Conservation (phyloP, 2,113 vertebrate species). For the Triplophysa rosa region DNA sequence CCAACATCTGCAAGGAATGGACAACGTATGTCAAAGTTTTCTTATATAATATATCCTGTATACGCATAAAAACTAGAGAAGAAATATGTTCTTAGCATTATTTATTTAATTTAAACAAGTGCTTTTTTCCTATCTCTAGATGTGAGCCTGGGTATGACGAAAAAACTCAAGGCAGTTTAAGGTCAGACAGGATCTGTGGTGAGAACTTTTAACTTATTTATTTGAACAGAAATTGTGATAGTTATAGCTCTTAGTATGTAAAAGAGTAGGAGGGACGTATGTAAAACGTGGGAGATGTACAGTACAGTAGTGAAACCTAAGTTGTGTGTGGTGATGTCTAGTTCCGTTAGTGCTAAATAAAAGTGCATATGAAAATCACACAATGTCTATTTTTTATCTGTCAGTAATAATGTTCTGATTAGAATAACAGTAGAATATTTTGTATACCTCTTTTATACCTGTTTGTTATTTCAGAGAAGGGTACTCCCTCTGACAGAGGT, state of each 20-base stretch:
- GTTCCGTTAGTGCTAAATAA: not conserved
- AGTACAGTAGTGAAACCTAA: slow-evolving; percentile 28
- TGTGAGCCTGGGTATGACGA: slow-evolving; percentile 35
- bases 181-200: slow-evolving; percentile 67
- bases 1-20: not conserved
- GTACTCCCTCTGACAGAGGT: not conserved
- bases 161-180: slow-evolving; percentile 13
- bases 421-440: not conserved
- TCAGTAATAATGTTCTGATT: not conserved
- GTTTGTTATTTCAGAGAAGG: slow-evolving; percentile 4
- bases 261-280: too few species aligned
- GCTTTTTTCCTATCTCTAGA: slow-evolving; percentile 46
- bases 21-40: not conserved
- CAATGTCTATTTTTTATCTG: not conserved
- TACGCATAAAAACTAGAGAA: too few species aligned
- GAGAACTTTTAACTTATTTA: slow-evolving; percentile 41
- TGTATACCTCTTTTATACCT: not conserved
- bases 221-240: not conserved
- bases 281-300: too few species aligned
- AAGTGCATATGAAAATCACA: not conserved
- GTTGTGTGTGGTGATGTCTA: slow-evolving; percentile 21
- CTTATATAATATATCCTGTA: not conserved
- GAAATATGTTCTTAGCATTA: not conserved
- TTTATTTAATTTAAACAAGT: not conserved
- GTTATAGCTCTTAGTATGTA: not conserved